Evolutionary conservation across 2,113 vertebrate species (phyloP).

Genomic region (Polypterus senegalus): DNA sequence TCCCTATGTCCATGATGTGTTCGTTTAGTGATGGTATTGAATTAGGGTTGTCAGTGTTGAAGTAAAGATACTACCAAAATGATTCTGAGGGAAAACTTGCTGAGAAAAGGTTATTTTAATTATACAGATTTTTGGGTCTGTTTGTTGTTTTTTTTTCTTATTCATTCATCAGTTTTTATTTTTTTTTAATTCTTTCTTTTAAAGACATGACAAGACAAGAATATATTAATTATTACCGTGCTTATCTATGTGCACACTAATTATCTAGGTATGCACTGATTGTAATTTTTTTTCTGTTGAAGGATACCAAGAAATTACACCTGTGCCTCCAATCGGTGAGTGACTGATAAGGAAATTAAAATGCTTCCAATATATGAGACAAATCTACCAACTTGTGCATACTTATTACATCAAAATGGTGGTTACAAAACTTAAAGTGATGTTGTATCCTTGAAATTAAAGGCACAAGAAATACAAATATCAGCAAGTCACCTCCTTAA

Average conservation of each 20-base stretch:
- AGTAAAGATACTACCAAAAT: too few species aligned
- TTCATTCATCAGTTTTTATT: neutral
- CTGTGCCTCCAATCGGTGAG: neutral
- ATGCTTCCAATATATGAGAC: too few species aligned
- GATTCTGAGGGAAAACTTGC: too few species aligned
- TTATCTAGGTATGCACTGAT: neutral
- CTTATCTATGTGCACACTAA: neutral
- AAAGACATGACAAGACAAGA: neutral
- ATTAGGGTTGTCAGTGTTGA: neutral
- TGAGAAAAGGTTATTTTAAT: too few species aligned
- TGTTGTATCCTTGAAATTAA: too few species aligned
- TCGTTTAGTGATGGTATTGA: neutral
- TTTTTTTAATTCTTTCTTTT: neutral
- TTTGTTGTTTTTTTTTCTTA: neutral
- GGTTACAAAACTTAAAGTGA: too few species aligned
- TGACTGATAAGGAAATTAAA: neutral
- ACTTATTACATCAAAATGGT: too few species aligned
- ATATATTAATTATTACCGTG: neutral
- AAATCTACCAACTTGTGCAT: too few species aligned
- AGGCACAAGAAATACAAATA: too few species aligned
- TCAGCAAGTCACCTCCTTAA: too few species aligned
- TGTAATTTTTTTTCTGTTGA: neutral
- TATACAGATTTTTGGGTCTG: too few species aligned
- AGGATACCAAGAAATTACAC: neutral
- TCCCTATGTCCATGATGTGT: neutral